phyloP scores from a whole-genome alignment of 2,113 vertebrate genomes.

The Ondatra zibethicus region DNA sequence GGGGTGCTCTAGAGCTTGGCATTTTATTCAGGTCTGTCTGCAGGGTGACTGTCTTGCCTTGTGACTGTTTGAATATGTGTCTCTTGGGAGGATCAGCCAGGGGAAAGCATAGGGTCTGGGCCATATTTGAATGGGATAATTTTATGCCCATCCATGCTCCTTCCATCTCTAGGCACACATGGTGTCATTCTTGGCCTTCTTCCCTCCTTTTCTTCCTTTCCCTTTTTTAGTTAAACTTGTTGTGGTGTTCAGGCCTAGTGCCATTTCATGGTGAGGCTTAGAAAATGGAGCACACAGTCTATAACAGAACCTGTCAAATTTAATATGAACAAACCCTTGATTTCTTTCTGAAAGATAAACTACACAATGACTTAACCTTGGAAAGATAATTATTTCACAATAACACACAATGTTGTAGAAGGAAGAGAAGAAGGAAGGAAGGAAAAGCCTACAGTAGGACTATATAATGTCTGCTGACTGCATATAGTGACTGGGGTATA shows the following conservation, averaged over 20 bases:
- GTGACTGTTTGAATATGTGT: background rate
- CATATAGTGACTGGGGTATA: rapidly evolving
- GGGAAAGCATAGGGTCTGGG: background rate
- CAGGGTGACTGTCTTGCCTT: background rate
- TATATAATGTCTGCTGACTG: background rate
- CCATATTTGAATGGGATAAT: background rate
- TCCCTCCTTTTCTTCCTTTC: background rate
- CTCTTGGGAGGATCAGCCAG: background rate
- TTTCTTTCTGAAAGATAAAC: slow-evolving; percentile 16
- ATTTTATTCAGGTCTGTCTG: background rate
- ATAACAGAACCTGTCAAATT: background rate
- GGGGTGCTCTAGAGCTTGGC: background rate
- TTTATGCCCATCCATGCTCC: rapidly evolving
- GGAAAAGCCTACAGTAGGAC: background rate
- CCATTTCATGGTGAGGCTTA: background rate
- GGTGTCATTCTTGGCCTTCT: background rate
- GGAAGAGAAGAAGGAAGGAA: background rate
- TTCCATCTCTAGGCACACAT: background rate
- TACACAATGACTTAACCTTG: background rate
- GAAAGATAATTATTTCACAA: background rate
- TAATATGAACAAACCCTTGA: background rate
- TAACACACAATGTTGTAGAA: background rate
- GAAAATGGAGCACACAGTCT: background rate
- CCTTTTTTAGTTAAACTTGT: background rate
- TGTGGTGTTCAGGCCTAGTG: background rate